A percentile compares a stretch with the other conserved stretches of the same genome.
phyloP scores from a whole-genome alignment of 2,113 vertebrate genomes.

The Phalacrocorax carbo region DNA sequence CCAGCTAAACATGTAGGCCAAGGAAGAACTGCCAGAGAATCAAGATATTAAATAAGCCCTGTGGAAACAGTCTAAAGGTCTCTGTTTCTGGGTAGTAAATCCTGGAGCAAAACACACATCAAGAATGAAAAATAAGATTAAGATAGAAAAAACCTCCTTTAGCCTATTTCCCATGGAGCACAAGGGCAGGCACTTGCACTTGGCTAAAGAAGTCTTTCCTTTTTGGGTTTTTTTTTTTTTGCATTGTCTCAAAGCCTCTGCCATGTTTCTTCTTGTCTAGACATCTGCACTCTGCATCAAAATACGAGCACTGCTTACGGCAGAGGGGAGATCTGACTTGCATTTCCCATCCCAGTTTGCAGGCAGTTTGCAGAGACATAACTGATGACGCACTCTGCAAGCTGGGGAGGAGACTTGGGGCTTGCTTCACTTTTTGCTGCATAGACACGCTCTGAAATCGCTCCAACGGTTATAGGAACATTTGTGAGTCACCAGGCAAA shows the following conservation, averaged over 20 bases:
- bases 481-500: background rate
- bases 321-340: background rate
- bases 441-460: background rate
- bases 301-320: background rate
- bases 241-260: background rate
- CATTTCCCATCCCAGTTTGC: background rate
- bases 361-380: background rate
- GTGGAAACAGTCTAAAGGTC: background rate
- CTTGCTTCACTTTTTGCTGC: background rate
- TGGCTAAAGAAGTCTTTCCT: background rate
- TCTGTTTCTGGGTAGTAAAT: background rate
- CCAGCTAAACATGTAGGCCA: background rate
- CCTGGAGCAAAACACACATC: background rate
- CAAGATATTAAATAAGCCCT: background rate
- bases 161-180: background rate
- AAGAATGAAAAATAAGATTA: background rate
- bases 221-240: no score
- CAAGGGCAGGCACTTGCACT: background rate
- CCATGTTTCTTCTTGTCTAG: background rate
- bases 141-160: background rate
- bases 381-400: background rate
- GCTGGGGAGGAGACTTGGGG: background rate
- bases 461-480: accelerated
- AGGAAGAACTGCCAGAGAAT: background rate
- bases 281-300: background rate